Evolutionary conservation across 2,113 vertebrate species (phyloP).

Genomic region (Hirundichthys speculiger): DNA sequence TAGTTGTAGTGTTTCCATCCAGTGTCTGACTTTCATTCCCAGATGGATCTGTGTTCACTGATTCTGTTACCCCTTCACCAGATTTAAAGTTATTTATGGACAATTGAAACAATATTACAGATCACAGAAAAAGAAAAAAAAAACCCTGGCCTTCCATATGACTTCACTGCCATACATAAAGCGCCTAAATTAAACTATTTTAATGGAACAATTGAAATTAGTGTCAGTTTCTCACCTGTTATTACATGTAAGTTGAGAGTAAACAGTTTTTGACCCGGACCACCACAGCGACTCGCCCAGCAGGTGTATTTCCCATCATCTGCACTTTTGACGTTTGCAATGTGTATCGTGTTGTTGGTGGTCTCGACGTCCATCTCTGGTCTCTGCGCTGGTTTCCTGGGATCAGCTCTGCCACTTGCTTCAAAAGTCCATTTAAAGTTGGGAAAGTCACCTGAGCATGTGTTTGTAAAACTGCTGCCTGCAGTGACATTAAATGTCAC

Average conservation of each 20-base stretch:
- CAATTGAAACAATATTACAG: not conserved
- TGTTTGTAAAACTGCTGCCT: constrained; percentile 32
- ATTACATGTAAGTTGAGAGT: constrained; percentile 56
- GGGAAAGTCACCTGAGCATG: not conserved
- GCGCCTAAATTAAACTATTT: not conserved
- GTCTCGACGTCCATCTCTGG: not conserved
- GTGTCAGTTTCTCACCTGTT: constrained; percentile 42
- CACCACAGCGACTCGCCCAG: constrained; percentile 32
- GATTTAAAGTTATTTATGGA: not conserved
- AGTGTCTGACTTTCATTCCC: constrained; percentile 7
- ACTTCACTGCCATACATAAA: constrained; percentile 7
- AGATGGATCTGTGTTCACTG: not conserved
- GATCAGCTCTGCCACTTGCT: not conserved
- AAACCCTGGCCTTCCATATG: not conserved
- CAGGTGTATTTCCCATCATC: constrained; percentile 66
- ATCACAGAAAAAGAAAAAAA: constrained; percentile 4
- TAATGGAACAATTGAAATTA: not conserved
- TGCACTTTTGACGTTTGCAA: constrained; percentile 29
- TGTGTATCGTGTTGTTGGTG: constrained; percentile 29
- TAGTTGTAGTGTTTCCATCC: not conserved
- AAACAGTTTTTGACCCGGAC: constrained; percentile 11
- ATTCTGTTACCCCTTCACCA: not conserved
- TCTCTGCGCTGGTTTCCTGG: not conserved
- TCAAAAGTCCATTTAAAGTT: constrained; percentile 45
- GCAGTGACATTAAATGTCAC: not conserved